Base-by-base conservation (phyloP, 2,888 invertebrate species). In the Phrixothrix hirtus region DNA sequence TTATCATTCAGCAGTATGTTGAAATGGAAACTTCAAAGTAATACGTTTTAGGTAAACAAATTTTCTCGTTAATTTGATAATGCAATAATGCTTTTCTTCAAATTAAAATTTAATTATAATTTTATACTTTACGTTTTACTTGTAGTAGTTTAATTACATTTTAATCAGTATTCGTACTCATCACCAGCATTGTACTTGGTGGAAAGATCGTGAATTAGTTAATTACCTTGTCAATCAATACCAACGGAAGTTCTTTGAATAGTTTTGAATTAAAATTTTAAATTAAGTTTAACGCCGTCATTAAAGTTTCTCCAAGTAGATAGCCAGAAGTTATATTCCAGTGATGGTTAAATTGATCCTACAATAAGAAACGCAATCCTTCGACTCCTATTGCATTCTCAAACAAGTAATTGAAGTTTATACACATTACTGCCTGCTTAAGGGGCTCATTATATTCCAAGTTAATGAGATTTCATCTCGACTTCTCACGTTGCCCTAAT, bases 381-480 rank as follows among this genome's bases (percentile, higher is more conserved):
- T 21, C 21, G 21, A 7, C 21, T 21, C 21, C 21, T 7, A 21
- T 21, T 7, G 21, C 21, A 21, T 5, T 5, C 4, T 5, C 21
- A 35, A 32, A 35, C 35, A 36, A 44, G 36, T 36, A 44, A 36
- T 29, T 44, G 36, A 44, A 44, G 44, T 44, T 36, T 44, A 44
- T 44, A 43, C 7, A 43, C 34, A 34, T 35, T 43, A 43, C 43
- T 35, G 26, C 29, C 38, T 36, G 30, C 16, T 31, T 17, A 45
- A 37, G 36, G 36, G 36, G 30, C 30, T 45, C 45, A 37, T 45
- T 37, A 37, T 45, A 45, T 45, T 45, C 29, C 37, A 45, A 45
- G 36, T 45, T 45, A 45, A 45, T 25, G 37, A 45, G 45, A 45
- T 37, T 45, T 45, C 30, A 31, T 45, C 36, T 29, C 37, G 37